Evolutionary conservation across 35 echinoderm and acorn worm species (phyloP), one percentile per base, ranked within the genome.

Genomic region (Apostichopus japonicus): DNA sequence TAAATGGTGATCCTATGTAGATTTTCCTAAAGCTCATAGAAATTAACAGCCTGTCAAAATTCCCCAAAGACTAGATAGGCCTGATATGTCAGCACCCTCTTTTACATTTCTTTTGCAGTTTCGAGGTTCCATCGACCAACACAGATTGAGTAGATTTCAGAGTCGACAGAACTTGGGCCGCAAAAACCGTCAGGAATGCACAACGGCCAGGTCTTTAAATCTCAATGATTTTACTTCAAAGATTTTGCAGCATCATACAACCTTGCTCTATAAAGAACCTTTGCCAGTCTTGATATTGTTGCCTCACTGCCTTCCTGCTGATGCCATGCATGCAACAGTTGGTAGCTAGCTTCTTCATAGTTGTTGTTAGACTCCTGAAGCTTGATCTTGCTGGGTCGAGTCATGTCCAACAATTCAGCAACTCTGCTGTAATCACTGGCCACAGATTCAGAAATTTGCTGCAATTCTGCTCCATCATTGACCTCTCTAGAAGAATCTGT

Each of bases 161-260:
- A 44, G 33, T 44, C 33, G 33, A 4, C 33, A 44, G 19, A 11
- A 19, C 63, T 67, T 67, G 11, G 63, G 13, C 78, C 10, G 23
- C 78, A 53, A 24, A 6, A 0, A 53, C 23, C 10, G 78, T 0
- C 4, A 0, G 13, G 8, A 19, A 27, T 17, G 7, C 23, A 27
- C 78, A 80, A 23, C 13, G 23, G 22, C 10, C 10, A 80, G 4
- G 13, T 27, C 0, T 0, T 6, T 23, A 10, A 24, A 19, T 80
- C 5, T 53, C 0, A 13, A 13, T 6, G 17, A 23, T 24, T 13
- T 80, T 80, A 80, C 22, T 11, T 53, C 23, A 80, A 27, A 13
- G 23, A 11, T 53, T 80, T 80, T 80, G 78, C 78, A 53, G 78
- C 78, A 5, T 80, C 78, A 80, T 80, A 80, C 78, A 80, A 23